Evolutionary conservation across 2,113 vertebrate genomes (phyloP).

Genomic region (pig (Sus scrofa)): T2T-Sscrofa CM000817.6:161992001-161992500

Average conservation of each 20-base stretch:
- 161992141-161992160: neutral
- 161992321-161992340: neutral
- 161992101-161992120: neutral
- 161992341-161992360: neutral
- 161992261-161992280: neutral
- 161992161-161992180: neutral
- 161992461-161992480: neutral
- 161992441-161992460: neutral
- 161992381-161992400: neutral
- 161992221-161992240: neutral
- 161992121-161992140: neutral
- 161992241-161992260: neutral
- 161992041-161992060: neutral
- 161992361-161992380: too few relatives aligned
- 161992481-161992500: conserved; percentile 31
- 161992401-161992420: neutral
- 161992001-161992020: conserved; percentile 23
- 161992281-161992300: neutral
- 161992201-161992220: neutral
- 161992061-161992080: neutral
- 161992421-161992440: neutral
- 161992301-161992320: neutral
- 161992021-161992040: conserved; percentile 34
- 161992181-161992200: neutral
- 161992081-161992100: neutral